These are phyloP conservation scores for Grammomys surdaster DNA, from an alignment of 2,113 vertebrate species.

Conservation along the genomic window DNA sequence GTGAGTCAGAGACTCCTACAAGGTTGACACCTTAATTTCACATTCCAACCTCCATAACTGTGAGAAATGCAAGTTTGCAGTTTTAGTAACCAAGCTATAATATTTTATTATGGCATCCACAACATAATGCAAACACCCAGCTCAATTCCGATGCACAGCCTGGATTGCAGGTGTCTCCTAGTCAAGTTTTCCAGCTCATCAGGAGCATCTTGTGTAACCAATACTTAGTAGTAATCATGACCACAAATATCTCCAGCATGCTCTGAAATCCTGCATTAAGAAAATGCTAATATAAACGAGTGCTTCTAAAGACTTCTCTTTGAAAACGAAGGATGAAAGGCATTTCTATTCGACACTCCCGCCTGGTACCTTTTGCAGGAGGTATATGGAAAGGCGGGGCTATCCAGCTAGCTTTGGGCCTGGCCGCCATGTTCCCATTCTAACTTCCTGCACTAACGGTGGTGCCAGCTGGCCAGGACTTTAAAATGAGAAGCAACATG, in stretches of 20 bases:
- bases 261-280: background rate
- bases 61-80: background rate
- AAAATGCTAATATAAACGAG: conserved; percentile 42
- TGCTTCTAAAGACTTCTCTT: background rate
- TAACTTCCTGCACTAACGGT: too few relatives aligned
- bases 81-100: background rate
- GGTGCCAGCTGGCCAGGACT: background rate
- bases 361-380: background rate
- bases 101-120: background rate
- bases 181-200: background rate
- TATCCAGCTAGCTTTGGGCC: too few relatives aligned
- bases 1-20: background rate
- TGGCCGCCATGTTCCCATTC: too few relatives aligned
- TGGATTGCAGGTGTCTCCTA: background rate
- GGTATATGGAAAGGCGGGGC: too few relatives aligned
- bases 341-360: background rate
- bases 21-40: background rate
- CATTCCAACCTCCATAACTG: background rate
- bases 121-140: background rate
- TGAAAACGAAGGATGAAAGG: background rate
- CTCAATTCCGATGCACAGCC: background rate
- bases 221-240: background rate
- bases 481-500: conserved; percentile 24
- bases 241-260: background rate
- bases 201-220: background rate